phyloP scores from a whole-genome alignment of 2,113 vertebrate species.

The Chionomys nivalis region DNA sequence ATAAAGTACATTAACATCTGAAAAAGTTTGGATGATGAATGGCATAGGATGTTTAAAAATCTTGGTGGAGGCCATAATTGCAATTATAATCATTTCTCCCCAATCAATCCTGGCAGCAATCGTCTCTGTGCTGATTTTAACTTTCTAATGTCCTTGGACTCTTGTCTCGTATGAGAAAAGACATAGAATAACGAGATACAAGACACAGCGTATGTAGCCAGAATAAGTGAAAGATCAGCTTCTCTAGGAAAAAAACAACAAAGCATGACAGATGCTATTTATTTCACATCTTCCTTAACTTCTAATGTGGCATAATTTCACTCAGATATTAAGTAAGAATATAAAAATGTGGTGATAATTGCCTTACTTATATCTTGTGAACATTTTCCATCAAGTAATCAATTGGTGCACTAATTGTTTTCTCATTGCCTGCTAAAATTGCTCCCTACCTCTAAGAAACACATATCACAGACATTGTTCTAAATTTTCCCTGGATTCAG shows the following conservation, averaged over 20 bases:
- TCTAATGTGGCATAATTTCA: not conserved
- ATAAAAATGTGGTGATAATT: not conserved
- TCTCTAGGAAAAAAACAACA: not conserved
- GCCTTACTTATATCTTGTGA: not conserved
- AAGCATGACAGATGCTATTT: not conserved
- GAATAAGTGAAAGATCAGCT: not conserved
- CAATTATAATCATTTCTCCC: not conserved
- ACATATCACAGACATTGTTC: not conserved
- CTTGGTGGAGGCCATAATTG: not conserved
- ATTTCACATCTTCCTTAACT: not conserved
- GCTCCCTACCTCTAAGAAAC: not conserved
- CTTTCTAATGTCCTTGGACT: not conserved
- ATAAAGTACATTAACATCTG: not conserved
- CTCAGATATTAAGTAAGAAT: not conserved
- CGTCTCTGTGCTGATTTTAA: not conserved
- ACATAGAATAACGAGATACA: not conserved
- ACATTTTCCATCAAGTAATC: not conserved
- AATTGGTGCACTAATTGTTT: not conserved
- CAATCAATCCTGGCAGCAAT: not conserved
- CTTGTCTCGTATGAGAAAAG: not conserved
- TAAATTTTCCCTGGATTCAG: not conserved
- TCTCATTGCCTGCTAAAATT: not conserved
- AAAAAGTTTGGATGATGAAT: conserved; percentile 2
- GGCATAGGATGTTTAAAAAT: conserved; percentile 7
- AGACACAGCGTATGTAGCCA: not conserved